Evolutionary conservation across 2,888 invertebrate genomes (phyloP), one percentile per base, ranked within the genome.

Genomic region (Cremastobaeus sp.): DNA sequence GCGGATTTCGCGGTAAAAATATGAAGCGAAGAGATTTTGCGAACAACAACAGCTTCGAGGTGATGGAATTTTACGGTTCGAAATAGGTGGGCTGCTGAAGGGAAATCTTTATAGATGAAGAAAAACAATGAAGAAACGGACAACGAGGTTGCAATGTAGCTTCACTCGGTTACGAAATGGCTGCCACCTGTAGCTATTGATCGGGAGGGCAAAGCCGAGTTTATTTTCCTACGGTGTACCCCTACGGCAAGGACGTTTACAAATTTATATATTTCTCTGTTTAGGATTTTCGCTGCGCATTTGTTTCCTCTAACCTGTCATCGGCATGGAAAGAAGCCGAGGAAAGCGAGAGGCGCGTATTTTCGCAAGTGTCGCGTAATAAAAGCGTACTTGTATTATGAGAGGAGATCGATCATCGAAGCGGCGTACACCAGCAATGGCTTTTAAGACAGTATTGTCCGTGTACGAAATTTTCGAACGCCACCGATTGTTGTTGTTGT

Each of bases 171-270:
- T 85, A 83, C 86, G 85, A 85, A 87, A 87, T 87, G 87, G 86
- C 85, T 86, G 86, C 87, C 87, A 87, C 87, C 87, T 87, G 87
- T 87, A 87, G 87, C 87, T 87, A 87, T 87, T 87, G 87, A 87
- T 87, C 87, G 86, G 85, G 78, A 83, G 83, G 81, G 80, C 82
- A 81, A 85, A 82, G 79, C 80, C 78, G 77, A 81, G 79, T 81
- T 78, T 80, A 81, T 80, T 82, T 81, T 79, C 79, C 80, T 77
- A 75, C 65, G 60, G 77, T 76, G 74, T 75, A 55, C 41, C 54
- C 75, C 73, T 57, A 54, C 59, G 41, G 54, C 64, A 48, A 72
- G 65, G 74, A 55, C 70, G 54, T 74, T 65, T 76, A 77, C 60
- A 72, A 77, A 76, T 74, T 76, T 77, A 70, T 62, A 65, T 57